Conservation (phyloP, 1,140 invertebrate species). For the Arctopsyche grandis region DNA sequence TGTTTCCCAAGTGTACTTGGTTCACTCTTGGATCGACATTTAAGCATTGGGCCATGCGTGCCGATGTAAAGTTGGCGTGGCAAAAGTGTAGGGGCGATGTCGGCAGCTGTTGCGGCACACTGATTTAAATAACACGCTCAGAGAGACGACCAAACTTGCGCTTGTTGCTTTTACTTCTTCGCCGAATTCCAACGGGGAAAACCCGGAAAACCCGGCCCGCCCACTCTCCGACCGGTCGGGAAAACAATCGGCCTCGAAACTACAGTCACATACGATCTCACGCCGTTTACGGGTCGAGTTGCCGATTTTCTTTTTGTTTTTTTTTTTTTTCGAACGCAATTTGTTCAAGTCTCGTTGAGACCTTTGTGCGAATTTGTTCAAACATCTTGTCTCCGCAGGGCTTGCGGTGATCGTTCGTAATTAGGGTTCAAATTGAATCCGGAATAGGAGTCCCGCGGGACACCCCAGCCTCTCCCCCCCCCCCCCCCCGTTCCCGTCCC, state of each 20-base stretch:
- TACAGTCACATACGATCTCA: no score
- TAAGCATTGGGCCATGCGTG: no score
- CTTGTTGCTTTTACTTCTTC: constrained; percentile 22
- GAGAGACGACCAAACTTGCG: constrained; percentile 31
- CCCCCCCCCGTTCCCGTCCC: background rate
- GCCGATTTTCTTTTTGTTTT: background rate
- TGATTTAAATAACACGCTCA: constrained; percentile 47
- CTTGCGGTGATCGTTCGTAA: constrained; percentile 46
- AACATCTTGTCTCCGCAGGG: constrained; percentile 36
- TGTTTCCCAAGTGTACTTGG: no score
- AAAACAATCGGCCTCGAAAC: no score
- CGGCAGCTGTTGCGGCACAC: constrained; percentile 39
- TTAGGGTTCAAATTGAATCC: constrained; percentile 50
- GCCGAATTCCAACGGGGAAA: background rate
- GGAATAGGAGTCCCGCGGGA: constrained; percentile 36
- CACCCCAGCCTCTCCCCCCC: no score
- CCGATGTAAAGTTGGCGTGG: background rate
- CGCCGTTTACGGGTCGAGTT: background rate
- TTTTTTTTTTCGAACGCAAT: constrained; percentile 1
- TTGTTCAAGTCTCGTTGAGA: constrained; percentile 20
- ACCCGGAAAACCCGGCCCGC: background rate
- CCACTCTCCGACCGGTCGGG: no score
- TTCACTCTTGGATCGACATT: no score
- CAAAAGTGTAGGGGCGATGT: constrained; percentile 11
- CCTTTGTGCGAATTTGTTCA: constrained; percentile 12